A percentile compares a stretch with the other conserved stretches of the same genome.
Evolutionary conservation across 2,888 invertebrate genomes (phyloP).

Genomic region (Drosophila helvetica): DNA sequence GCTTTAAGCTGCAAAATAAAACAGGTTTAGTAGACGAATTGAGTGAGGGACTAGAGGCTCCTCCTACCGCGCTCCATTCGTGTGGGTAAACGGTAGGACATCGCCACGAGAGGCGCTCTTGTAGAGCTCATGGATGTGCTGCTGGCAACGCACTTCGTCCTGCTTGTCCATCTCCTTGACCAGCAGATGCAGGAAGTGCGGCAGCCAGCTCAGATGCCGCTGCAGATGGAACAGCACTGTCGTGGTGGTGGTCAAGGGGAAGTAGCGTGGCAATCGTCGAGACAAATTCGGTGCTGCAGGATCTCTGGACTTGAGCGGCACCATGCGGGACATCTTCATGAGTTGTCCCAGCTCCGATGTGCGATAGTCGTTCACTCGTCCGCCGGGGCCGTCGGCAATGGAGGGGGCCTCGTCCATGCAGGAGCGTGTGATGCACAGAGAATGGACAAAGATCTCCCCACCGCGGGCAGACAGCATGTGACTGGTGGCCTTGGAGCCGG

Average conservation of each 20-base stretch:
- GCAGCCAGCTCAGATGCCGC: slow-evolving; percentile 92
- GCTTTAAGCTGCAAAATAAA: slow-evolving; percentile 74
- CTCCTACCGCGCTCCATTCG: slow-evolving; percentile 84
- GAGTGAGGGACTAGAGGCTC: not conserved
- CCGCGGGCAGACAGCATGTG: slow-evolving; percentile 97
- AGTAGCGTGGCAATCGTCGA: slow-evolving; percentile 91
- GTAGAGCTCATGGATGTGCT: slow-evolving; percentile 91
- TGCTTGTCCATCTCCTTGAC: slow-evolving; percentile 94
- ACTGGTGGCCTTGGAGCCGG: slow-evolving; percentile 94
- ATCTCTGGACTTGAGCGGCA: slow-evolving; percentile 87
- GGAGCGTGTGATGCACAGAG: slow-evolving; percentile 92
- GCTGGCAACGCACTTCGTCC: slow-evolving; percentile 93
- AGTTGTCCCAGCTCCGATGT: slow-evolving; percentile 94
- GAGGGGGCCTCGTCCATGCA: slow-evolving; percentile 97
- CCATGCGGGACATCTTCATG: slow-evolving; percentile 92
- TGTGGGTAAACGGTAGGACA: slow-evolving; percentile 88
- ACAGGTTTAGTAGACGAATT: too few relatives aligned
- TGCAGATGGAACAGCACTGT: slow-evolving; percentile 93
- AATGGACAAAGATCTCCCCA: slow-evolving; percentile 97
- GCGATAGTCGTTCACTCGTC: slow-evolving; percentile 95
- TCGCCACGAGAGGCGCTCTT: slow-evolving; percentile 93
- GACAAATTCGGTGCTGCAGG: slow-evolving; percentile 86
- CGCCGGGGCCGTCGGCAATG: slow-evolving; percentile 97
- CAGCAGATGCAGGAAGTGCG: slow-evolving; percentile 91
- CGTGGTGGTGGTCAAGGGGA: slow-evolving; percentile 94